These are phyloP conservation scores for Diplodus sargus DNA, from an alignment of 2,797 vertebrate genomes.

Conservation along the genomic window DNA sequence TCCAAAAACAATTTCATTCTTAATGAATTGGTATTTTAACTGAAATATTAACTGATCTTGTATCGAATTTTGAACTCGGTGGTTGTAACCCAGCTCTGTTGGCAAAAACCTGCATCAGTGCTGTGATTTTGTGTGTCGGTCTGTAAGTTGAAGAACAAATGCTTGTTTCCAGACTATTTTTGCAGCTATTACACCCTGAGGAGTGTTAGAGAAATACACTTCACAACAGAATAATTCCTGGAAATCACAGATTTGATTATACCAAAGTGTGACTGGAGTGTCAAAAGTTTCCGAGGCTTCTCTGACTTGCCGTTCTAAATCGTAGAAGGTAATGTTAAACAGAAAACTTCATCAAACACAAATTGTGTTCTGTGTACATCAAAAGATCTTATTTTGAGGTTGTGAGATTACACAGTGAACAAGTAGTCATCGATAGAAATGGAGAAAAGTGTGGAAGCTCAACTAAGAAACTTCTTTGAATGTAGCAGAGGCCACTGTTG, in stretches of 20 bases:
- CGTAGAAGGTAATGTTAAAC: neutral
- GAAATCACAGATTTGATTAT: neutral
- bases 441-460: no score
- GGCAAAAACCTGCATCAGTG: neutral
- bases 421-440: no score
- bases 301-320: neutral
- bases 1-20: no score
- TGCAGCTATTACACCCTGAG: neutral
- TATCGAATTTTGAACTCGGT: no score
- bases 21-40: no score
- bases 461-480: neutral
- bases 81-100: no score
- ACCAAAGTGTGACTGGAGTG: neutral
- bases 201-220: slow-evolving; percentile 1
- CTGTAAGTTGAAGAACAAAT: neutral
- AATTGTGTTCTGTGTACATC: neutral
- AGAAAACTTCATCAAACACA: neutral
- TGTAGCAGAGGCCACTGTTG: slow-evolving; percentile 1
- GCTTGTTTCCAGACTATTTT: neutral
- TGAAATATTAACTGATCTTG: no score
- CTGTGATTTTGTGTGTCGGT: neutral
- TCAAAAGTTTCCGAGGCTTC: neutral
- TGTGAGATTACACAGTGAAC: no score
- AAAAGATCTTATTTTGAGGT: neutral
- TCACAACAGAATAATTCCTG: neutral